Base-by-base conservation (phyloP, 2,113 vertebrate genomes). In the Sylvilagus bachmani region DNA sequence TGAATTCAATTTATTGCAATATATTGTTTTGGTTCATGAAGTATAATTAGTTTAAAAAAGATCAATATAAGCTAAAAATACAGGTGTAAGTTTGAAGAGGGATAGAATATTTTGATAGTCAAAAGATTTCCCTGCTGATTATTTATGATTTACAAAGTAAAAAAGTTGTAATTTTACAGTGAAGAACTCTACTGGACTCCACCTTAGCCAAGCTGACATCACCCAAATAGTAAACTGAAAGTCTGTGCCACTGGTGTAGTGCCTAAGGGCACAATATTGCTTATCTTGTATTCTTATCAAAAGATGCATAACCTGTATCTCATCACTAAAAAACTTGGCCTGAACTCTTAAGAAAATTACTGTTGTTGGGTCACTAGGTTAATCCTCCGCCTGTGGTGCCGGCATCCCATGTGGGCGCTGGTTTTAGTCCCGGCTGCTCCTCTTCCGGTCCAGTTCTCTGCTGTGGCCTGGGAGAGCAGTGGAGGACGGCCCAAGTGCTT, bases 11-110 rank as follows among this genome's bases (percentile, higher is more conserved):
- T 16, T 86, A 31, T 73, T 61, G 44, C 6, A 49, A 58, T 77
- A 77, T 58, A 51, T 61, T 51, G 8, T 67, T 94, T 53, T 83
- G 49, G 31, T 33, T 71, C 31, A 89, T 89, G 19, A 75, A 82
- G 53, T 61, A 33, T 77, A 71, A 70, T 64, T 70, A 81, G 73
- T 93, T 90, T 51, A 75, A 7, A 21, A 67, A 77, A 89, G n/a
- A 81, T 66, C 27, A 78, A 25, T 51, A 16, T 67, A 44, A 21
- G 13, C 21, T 92, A 86, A 67, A 93, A 79, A 53, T 64, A 53
- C 33, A 10, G 24, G 14, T 31, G 31, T 55, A 58, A 13, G 2
- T 86, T 82, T 82, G 31, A 70, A 86, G 27, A 91, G 5, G 25
- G 66, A 78, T 66, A 58, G 24, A 8, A 66, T 79, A 67, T 89